A percentile compares a stretch with the other conserved stretches of the same genome.
Evolutionary conservation across 2,888 invertebrate genomes (phyloP).

Genomic region (Rutpela maculata): DNA sequence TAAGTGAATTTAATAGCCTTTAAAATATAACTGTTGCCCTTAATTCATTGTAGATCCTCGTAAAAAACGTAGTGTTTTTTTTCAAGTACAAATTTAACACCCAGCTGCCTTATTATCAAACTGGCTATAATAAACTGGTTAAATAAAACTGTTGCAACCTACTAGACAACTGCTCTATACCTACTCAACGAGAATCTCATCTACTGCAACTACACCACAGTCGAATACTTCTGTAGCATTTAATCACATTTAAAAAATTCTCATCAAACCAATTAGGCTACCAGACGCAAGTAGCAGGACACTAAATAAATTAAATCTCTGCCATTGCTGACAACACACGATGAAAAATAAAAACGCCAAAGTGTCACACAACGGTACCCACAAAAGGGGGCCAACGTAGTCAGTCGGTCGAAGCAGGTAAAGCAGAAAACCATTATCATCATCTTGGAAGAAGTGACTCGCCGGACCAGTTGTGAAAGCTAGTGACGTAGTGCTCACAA

Average conservation of each 20-base stretch:
- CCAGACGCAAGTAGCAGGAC: neutral
- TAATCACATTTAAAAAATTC: neutral
- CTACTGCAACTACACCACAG: too few species aligned
- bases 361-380: conserved; percentile 60
- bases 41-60: too few species aligned
- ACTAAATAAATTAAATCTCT: neutral
- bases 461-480: conserved; percentile 53
- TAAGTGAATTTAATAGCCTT: too few species aligned
- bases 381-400: conserved; percentile 58
- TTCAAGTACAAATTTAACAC: too few species aligned
- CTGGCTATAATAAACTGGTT: too few species aligned
- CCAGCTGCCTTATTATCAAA: too few species aligned
- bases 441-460: conserved; percentile 44
- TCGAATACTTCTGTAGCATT: neutral
- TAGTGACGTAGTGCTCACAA: conserved; percentile 54
- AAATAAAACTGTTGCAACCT: too few species aligned
- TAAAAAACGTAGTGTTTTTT: too few species aligned
- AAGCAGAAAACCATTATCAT: conserved; percentile 51
- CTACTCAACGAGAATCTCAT: too few species aligned
- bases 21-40: too few species aligned
- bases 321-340: neutral
- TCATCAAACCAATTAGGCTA: neutral
- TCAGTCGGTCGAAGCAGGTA: conserved; percentile 50
- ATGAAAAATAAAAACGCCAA: conserved; percentile 41
- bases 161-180: too few species aligned